Evolutionary conservation across 2,888 invertebrate genomes (phyloP), one percentile per base, ranked within the genome.

Genomic region (Drosophila phalerata): DNA sequence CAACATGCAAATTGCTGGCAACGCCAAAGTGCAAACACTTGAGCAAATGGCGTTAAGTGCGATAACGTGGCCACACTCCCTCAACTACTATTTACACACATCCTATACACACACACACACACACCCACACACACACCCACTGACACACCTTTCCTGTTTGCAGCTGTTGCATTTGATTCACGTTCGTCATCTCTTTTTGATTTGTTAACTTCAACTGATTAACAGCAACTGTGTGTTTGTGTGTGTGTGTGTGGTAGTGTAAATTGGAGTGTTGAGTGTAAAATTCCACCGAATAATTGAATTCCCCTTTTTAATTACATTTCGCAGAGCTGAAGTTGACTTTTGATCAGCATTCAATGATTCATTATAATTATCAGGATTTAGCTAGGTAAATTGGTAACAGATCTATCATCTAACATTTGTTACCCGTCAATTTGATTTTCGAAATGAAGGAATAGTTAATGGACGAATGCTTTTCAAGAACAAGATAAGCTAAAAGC

Each of bases 21-120:
- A 52, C 75, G 61, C 61, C 78, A 74, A 84, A 86, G 80, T 82
- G 89, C 87, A 84, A 89, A 86, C 88, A 86, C 85, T 88, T 75
- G 75, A 70, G 69, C 57, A 77, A 86, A 80, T 84, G 80, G 84
- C 84, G 77, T 76, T 73, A 84, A 89, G 76, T 84, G 88, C 80
- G 84, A 78, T 88, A 84, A 82, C 67, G 73, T 67, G 47, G 62
- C 82, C 62, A 70, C 77, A 65, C 67, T 45, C 57, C 25, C 22
- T 34, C 45, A 40, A 48, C 64, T 40, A 19, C 11, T 15, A 34
- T 34, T 19, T 32, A 22, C 45, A 13, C 8, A 32, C 25, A 57
- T 19, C 22, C 10, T 17, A 55, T 19, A 55, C 40, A 45, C 30
- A 34, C n/a, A 10, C 19, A 10, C 22, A 13, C 15, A 37, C 25